Percentiles rank a stretch among this genome's conserved stretches.
Conservation (phyloP, 1,140 invertebrate genomes). For the Eufriesea mexicana region DNA sequence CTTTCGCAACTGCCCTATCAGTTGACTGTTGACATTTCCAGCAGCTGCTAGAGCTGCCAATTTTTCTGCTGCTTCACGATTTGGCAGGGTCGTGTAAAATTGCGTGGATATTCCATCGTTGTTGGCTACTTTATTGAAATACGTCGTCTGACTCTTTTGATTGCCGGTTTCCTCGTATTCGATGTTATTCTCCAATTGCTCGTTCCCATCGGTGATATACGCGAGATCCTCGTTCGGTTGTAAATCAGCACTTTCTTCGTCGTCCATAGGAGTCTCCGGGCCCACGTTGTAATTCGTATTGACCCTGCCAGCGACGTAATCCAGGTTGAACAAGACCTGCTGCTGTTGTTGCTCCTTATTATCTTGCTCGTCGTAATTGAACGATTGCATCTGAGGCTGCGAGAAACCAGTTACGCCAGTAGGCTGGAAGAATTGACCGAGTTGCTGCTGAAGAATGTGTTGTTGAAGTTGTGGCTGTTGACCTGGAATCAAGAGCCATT, state of each 20-base stretch:
- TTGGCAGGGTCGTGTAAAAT: slow-evolving; percentile 82
- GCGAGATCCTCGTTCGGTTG: slow-evolving; percentile 53
- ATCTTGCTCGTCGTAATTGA: slow-evolving; percentile 83
- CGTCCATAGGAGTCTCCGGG: slow-evolving; percentile 57
- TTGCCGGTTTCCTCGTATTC: slow-evolving; percentile 68
- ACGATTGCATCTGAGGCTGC: slow-evolving; percentile 82
- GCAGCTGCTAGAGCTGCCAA: slow-evolving; percentile 82
- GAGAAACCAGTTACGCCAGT: slow-evolving; percentile 71
- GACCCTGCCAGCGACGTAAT: slow-evolving; percentile 70
- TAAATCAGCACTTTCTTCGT: slow-evolving; percentile 37
- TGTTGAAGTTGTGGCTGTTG: slow-evolving; percentile 81
- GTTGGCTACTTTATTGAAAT: slow-evolving; percentile 64
- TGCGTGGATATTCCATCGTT: slow-evolving; percentile 61
- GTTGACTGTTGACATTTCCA: slow-evolving; percentile 80
- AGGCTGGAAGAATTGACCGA: slow-evolving; percentile 72
- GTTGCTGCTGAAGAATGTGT: slow-evolving; percentile 79
- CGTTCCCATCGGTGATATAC: slow-evolving; percentile 51
- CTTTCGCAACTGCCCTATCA: slow-evolving; percentile 73
- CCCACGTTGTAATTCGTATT: slow-evolving; percentile 75
- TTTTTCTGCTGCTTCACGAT: slow-evolving; percentile 82
- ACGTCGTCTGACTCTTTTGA: slow-evolving; percentile 60
- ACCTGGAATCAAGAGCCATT: slow-evolving; percentile 34
- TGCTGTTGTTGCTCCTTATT: slow-evolving; percentile 70
- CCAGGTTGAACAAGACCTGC: slow-evolving; percentile 68
- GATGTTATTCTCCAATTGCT: slow-evolving; percentile 75